phyloP scores from a whole-genome alignment of 2,113 vertebrate genomes.

The Periophthalmus modestus region DNA sequence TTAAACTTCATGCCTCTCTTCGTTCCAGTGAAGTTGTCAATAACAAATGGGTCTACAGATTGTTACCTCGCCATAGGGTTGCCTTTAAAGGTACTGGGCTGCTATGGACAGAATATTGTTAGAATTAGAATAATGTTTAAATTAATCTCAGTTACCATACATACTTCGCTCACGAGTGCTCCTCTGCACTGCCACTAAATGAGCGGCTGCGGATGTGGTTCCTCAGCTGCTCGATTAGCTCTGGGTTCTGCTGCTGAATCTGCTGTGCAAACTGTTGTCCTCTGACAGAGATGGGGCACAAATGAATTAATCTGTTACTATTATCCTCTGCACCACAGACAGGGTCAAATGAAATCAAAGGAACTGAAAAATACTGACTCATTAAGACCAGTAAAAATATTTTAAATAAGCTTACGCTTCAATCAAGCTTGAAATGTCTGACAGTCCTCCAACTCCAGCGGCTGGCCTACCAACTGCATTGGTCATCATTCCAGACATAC shows the following conservation, averaged over 20 bases:
- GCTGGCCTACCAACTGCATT: constrained; percentile 92
- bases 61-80: constrained; percentile 62
- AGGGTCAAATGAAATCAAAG: neutral
- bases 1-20: constrained; percentile 53
- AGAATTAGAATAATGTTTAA: neutral
- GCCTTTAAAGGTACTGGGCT: constrained; percentile 37
- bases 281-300: constrained; percentile 72
- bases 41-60: constrained; percentile 75
- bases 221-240: constrained; percentile 95
- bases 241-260: constrained; percentile 98
- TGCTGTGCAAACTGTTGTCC: constrained; percentile 98
- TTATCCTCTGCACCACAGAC: neutral
- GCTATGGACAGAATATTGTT: constrained; percentile 22
- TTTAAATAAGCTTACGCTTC: constrained; percentile 86
- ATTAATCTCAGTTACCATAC: neutral
- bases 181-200: constrained; percentile 92
- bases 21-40: constrained; percentile 59
- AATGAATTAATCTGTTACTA: neutral
- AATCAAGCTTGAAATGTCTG: constrained; percentile 94
- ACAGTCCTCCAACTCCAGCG: constrained; percentile 92
- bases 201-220: constrained; percentile 96
- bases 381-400: neutral
- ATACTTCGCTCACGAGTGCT: constrained; percentile 87
- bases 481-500: constrained; percentile 99
- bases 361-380: neutral